phyloP scores from a whole-genome alignment of 2,113 vertebrate genomes.

The Rhinoderma darwinii region DNA sequence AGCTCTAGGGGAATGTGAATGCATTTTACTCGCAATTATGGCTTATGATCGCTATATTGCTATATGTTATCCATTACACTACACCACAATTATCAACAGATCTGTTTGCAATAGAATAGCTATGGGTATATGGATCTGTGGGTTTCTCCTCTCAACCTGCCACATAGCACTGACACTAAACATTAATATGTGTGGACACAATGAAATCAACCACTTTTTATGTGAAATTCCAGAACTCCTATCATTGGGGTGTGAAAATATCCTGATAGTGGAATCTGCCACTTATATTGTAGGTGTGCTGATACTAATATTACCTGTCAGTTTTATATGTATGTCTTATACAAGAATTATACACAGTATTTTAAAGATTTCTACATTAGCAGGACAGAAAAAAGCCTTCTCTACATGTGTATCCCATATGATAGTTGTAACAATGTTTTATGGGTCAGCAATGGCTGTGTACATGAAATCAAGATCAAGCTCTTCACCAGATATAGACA shows the following conservation, averaged over 20 bases:
- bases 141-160: slow-evolving; percentile 58
- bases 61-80: too few relatives aligned
- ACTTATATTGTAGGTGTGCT: slow-evolving; percentile 29
- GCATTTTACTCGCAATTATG: slow-evolving; percentile 52
- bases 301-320: too few relatives aligned
- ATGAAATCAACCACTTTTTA: slow-evolving; percentile 62
- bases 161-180: slow-evolving; percentile 60
- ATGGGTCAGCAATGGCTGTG: neutral
- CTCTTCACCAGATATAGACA: neutral
- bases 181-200: slow-evolving; percentile 61
- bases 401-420: too few relatives aligned
- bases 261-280: slow-evolving; percentile 42
- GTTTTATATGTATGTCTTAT: neutral
- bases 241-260: slow-evolving; percentile 61
- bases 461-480: slow-evolving; percentile 11
- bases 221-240: slow-evolving; percentile 64
- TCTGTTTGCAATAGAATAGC: slow-evolving; percentile 8
- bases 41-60: slow-evolving; percentile 56
- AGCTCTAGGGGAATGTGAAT: slow-evolving; percentile 1
- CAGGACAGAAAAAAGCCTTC: neutral
- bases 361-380: too few relatives aligned
- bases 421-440: neutral
- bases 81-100: too few relatives aligned
- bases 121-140: slow-evolving; percentile 40
- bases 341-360: neutral